Percentiles rank a stretch among this genome's conserved stretches.
Evolutionary conservation across 2,797 vertebrate genomes (phyloP).

Genomic region (Neomorphus geoffroyi): DNA sequence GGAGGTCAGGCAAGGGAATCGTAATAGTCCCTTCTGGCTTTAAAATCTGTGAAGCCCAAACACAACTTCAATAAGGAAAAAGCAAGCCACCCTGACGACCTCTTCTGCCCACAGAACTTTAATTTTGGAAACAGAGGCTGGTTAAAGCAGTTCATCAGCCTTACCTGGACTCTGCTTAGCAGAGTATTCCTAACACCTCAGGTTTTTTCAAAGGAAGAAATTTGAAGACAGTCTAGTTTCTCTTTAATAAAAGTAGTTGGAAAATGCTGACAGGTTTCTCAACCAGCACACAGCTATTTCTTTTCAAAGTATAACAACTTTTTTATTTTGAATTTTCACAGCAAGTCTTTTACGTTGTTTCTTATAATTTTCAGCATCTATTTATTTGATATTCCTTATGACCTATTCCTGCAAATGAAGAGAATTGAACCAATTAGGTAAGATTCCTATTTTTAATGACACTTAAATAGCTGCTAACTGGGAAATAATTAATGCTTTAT

Average conservation of each 20-base stretch:
- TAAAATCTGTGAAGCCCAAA: constrained; percentile 71
- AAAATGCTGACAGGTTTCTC: constrained; percentile 35
- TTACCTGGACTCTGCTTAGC: constrained; percentile 66
- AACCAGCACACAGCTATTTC: not conserved
- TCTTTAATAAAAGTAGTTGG: constrained; percentile 48
- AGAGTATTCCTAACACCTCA: constrained; percentile 45
- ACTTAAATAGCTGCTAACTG: not conserved
- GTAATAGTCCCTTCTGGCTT: constrained; percentile 71
- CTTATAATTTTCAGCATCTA: not conserved
- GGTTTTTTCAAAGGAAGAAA: constrained; percentile 62
- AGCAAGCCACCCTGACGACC: constrained; percentile 64
- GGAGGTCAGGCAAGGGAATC: constrained; percentile 62
- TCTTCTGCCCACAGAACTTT: constrained; percentile 71
- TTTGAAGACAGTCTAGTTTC: constrained; percentile 57
- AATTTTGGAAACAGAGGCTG: constrained; percentile 70
- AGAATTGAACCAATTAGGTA: not conserved
- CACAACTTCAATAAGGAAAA: constrained; percentile 68
- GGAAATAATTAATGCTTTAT: not conserved
- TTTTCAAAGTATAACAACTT: not conserved
- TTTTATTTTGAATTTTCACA: not conserved
- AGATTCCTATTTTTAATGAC: not conserved
- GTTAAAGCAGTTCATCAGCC: constrained; percentile 70
- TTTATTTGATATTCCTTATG: not conserved
- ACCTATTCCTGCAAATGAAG: not conserved
- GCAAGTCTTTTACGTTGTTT: not conserved